Base-by-base conservation (phyloP, 2,888 invertebrate species). In the Atrina japonica region DNA sequence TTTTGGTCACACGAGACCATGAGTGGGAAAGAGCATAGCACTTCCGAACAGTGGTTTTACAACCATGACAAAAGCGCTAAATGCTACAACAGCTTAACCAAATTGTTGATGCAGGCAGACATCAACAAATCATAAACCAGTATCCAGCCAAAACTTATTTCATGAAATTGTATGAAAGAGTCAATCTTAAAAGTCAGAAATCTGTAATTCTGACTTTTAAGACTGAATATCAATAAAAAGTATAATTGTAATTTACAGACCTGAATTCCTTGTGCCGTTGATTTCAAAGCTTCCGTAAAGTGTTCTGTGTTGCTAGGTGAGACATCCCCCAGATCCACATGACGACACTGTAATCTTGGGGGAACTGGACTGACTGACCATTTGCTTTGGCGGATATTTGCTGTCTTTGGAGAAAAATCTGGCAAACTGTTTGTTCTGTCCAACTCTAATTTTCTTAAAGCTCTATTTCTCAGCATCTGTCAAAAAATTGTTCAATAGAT, bases 301-400 rank as follows among this genome's bases (percentile, higher is more conserved):
- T 80, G 81, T 29, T 68, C 27, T 9, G 69, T 75, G 64, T 81
- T 80, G 63, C 70, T 71, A 52, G 82, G 82, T 14, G 82, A 82
- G 29, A 82, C 82, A 71, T 82, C 82, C 9, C 82, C 82, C 29
- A 80, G 77, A 58, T 83, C 82, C 30, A 83, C 75, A 64, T 82
- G 92, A 61, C 90, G 83, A 75, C 90, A 86, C 73, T 82, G 70
- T 49, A 87, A 68, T 45, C 88, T 80, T 18, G 41, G 55, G 1
- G 88, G 88, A 35, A 88, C 77, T 23, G 76, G 61, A n/a, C 91
- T 91, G 53, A 94, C 92, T 81, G 90, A 93, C 94, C 94, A 94
- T 40, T 91, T 86, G 76, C 92, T 92, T 0, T 70, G 86, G 59
- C n/a, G 92, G 91, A 56, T 90, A 85, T 68, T 87, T 88, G 45